phyloP scores from a whole-genome alignment of 2,797 vertebrate species.

The Falco naumanni region DNA sequence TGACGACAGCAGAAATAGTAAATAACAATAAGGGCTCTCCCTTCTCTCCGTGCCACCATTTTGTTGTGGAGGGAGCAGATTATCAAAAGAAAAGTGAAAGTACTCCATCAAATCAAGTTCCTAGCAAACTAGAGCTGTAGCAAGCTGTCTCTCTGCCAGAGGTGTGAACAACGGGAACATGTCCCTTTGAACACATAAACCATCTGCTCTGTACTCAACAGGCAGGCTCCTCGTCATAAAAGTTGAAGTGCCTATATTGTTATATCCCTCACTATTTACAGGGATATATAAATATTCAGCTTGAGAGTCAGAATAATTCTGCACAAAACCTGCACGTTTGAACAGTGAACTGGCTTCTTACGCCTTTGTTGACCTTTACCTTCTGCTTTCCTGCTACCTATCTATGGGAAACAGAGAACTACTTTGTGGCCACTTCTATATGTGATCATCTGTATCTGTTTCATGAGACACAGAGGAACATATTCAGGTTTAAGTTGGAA shows the following conservation, averaged over 20 bases:
- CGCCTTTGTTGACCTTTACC: not conserved
- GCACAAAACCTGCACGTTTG: not conserved
- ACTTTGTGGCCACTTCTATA: not conserved
- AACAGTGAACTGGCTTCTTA: not conserved
- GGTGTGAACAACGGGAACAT: conserved; percentile 67
- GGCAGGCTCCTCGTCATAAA: conserved; percentile 44
- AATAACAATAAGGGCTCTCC: not conserved
- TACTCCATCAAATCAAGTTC: conserved; percentile 19
- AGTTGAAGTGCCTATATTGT: conserved; percentile 3
- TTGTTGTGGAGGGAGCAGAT: not conserved
- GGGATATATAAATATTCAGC: conserved; percentile 4
- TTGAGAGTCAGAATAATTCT: not conserved
- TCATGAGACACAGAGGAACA: not conserved
- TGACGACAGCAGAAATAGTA: not conserved
- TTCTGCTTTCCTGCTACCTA: not conserved
- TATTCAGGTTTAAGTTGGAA: not conserved
- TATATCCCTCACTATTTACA: conserved; percentile 3
- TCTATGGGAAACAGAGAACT: not conserved
- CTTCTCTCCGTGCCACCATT: not conserved
- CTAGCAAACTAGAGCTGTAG: conserved; percentile 52
- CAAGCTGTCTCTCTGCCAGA: conserved; percentile 69
- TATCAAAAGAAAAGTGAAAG: conserved; percentile 9
- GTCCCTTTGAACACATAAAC: conserved; percentile 71
- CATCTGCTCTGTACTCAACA: conserved; percentile 71
- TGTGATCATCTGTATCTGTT: not conserved